A percentile compares a stretch with the other conserved stretches of the same genome.
Conservation (phyloP, 2,888 invertebrate genomes). For the Dioctria rufipes region DNA sequence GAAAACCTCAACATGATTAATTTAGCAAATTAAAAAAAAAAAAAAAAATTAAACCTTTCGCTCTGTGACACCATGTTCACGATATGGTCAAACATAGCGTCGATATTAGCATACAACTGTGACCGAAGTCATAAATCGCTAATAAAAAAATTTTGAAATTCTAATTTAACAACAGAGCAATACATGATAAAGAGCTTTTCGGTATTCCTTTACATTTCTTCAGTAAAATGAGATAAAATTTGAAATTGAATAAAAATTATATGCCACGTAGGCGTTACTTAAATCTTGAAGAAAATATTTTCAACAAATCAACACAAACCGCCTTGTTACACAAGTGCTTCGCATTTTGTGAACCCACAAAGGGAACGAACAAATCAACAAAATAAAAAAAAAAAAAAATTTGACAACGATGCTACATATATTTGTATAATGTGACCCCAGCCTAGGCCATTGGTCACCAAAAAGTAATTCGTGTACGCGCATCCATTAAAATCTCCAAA, state of each 20-base stretch:
- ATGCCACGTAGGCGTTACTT: constrained; percentile 38
- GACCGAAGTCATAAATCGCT: constrained; percentile 34
- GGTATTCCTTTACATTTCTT: neutral
- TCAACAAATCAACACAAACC: constrained; percentile 24
- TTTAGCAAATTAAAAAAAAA: constrained; percentile 38
- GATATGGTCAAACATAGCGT: constrained; percentile 7
- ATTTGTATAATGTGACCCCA: constrained; percentile 15
- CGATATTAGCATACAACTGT: constrained; percentile 48
- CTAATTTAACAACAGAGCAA: constrained; percentile 20
- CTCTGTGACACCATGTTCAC: constrained; percentile 17
- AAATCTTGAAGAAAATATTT: constrained; percentile 24
- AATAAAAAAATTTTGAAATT: constrained; percentile 45
- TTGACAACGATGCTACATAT: constrained; percentile 8
- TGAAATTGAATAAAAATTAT: constrained; percentile 10
- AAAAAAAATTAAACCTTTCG: constrained; percentile 29
- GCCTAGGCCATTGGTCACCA: constrained; percentile 30
- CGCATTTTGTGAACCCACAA: neutral
- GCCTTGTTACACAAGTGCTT: constrained; percentile 13
- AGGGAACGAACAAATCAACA: constrained; percentile 6
- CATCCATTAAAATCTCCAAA: constrained; percentile 26
- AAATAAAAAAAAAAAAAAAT: neutral
- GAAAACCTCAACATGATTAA: constrained; percentile 26
- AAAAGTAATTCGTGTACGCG: constrained; percentile 38
- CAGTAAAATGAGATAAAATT: neutral
- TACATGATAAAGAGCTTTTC: constrained; percentile 35